Percentiles rank a stretch among this genome's conserved stretches.
Evolutionary conservation across 2,797 vertebrate genomes (phyloP).

Genomic region (Momotus momota): DNA sequence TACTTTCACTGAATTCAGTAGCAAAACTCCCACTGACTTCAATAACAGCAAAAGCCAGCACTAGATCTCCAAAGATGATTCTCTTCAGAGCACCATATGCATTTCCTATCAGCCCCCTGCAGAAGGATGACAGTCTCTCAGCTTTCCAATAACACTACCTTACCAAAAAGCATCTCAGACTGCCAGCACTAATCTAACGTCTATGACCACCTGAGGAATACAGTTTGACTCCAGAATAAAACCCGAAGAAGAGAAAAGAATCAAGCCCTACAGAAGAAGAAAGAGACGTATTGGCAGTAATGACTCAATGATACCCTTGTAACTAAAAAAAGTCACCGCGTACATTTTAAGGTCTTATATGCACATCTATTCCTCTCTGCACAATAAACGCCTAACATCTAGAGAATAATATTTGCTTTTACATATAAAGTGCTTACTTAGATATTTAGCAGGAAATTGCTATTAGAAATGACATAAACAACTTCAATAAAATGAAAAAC

Average conservation of each 20-base stretch:
- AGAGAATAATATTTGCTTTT: background rate
- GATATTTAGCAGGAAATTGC: background rate
- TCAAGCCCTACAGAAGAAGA: background rate
- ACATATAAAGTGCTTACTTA: background rate
- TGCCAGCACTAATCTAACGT: background rate
- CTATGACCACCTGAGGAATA: background rate
- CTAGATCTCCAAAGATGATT: background rate
- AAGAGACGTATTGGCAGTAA: background rate
- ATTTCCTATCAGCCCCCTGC: constrained; percentile 16
- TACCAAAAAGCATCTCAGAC: background rate
- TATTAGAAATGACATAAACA: background rate
- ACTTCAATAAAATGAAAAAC: background rate
- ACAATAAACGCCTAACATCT: background rate
- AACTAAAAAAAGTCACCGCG: background rate
- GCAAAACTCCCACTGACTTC: background rate
- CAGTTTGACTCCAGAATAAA: background rate
- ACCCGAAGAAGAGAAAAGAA: background rate
- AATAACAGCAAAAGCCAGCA: background rate
- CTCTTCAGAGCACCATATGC: background rate
- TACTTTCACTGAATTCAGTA: background rate
- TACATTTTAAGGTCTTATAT: background rate
- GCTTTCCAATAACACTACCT: background rate
- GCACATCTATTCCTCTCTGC: background rate
- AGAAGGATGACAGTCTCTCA: background rate
- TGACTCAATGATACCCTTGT: background rate